Base-by-base conservation (phyloP, 1,140 invertebrate genomes). In the Zaprionus capensis region DNA sequence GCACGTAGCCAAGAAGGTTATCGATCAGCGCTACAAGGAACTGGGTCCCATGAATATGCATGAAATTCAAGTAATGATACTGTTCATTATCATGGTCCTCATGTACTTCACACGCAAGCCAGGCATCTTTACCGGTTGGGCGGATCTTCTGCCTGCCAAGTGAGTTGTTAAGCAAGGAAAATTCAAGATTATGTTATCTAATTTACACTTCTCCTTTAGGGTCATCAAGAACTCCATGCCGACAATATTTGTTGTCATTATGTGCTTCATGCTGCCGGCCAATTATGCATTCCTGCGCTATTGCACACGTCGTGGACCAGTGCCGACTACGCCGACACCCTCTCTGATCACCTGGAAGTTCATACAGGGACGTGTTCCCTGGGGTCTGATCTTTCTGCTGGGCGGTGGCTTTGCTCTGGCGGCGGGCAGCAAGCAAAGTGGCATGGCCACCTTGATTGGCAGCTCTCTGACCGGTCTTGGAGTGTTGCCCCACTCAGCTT, bases 21-120 rank as follows among this genome's bases (percentile, higher is more conserved):
- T 98, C 72, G 93, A 94, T 64, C 93, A 95, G 49, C 96, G 97
- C 90, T 97, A 98, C 93, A 93, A 94, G 69, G 95, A 95, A 71
- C 94, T 98, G 55, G 97, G 97, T 36, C 95, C 96, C 0, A 95
- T 97, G 86, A 95, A 94, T 44, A 97, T 96, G 94, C 96, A 98
- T 66, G 98, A 99, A 93, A 93, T 90, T 92, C 94, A 94, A 20
- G 96, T 98, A 1, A 95, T 96, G 31, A 74, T 95, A 12, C 93
- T 98, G 20, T 99, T 99, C 91, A 91, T 97, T 7, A 74, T 96
- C 12, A 95, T 98, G 5, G 95, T 98, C 2, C 72, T 96, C 53
- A 93, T 99, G 68, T 99, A 98, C 96, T 96, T 99, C 91, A 97
- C 98, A 91, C 95, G 97, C 51, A 95, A 96, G 57, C 98, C 98